Base-by-base conservation (phyloP, 1,140 invertebrate genomes). In the Pseudomyrmex pallidus region DNA sequence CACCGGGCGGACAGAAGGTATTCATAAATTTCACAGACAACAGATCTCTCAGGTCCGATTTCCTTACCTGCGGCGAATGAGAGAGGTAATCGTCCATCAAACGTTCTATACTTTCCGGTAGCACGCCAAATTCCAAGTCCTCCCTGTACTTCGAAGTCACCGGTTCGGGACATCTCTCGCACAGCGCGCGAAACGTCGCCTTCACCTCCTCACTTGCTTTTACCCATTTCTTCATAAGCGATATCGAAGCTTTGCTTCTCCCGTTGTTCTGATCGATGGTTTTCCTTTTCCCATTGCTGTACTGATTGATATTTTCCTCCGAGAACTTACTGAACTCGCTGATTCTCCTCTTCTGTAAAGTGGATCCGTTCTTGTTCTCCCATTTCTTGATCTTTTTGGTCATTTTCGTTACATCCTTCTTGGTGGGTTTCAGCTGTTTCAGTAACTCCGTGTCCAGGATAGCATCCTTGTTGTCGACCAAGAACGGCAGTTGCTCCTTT, bases 1-100 rank as follows among this genome's bases (percentile, higher is more conserved):
- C 99, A 2, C 99, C 99, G 1, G 99, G 98, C 17, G 96, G 95
- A 63, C 96, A 97, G 83, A 98, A 92, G 0, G 97, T 96, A 86
- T 96, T 96, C 90, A 98, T 96, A 50, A 96, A 95, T 94, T 98
- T 98, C 13, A 96, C 93, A 86, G 96, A 96, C 77, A 99, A 95
- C 56, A 98, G 94, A 73, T 98, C 96, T 15, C 95, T 92, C 66
- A 98, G 95, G 74, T 96, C 93, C 10, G 95, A 94, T 61, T 94
- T 95, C 1, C 92, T 82, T 35, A 94, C 89, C 94, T 22, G 92
- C 84, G 54, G 88, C 87, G 54, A 94, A 91, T 86, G 93, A 90
- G 62, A 94, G 2, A 96, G 90, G 91, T 97, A 98, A 17, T 95
- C 94, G 4, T 96, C 94, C 7, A 98, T 96, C 2, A 98, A 87